Evolutionary conservation across 2,113 vertebrate genomes (phyloP).

Genomic region (Dolichotis patagonum): DNA sequence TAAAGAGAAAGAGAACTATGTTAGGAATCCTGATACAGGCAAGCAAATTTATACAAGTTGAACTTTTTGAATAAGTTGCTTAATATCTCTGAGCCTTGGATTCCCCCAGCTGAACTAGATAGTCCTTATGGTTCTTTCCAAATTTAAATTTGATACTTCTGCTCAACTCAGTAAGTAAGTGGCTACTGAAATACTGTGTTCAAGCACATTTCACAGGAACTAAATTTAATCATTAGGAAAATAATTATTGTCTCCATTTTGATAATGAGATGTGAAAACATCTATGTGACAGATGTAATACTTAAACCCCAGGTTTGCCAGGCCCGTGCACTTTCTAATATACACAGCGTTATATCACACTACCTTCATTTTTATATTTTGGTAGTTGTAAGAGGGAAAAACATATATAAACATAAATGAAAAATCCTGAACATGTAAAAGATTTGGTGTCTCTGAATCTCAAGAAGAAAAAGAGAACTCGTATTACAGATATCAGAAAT

Average conservation of each 20-base stretch:
- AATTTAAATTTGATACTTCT: neutral
- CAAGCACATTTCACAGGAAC: neutral
- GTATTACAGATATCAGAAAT: neutral
- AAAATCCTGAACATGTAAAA: neutral
- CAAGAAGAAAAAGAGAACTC: neutral
- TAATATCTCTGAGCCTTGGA: neutral
- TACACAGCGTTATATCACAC: neutral
- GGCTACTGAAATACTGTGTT: neutral
- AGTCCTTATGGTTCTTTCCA: neutral
- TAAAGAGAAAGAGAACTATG: neutral
- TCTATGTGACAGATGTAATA: neutral
- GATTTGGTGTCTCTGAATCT: neutral
- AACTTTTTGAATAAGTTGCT: neutral
- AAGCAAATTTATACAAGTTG: neutral
- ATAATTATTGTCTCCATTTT: neutral
- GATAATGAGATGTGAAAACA: neutral
- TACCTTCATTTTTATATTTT: neutral
- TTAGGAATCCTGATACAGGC: neutral
- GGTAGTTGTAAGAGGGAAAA: neutral
- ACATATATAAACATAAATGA: neutral
- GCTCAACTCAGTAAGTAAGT: neutral
- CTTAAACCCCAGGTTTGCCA: neutral
- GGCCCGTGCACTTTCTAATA: neutral
- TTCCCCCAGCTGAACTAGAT: slow-evolving; percentile 3
- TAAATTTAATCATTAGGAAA: neutral